A percentile compares a stretch with the other conserved stretches of the same genome.
Conservation (phyloP, 2,888 invertebrate species). For the Eurois occulta region DNA sequence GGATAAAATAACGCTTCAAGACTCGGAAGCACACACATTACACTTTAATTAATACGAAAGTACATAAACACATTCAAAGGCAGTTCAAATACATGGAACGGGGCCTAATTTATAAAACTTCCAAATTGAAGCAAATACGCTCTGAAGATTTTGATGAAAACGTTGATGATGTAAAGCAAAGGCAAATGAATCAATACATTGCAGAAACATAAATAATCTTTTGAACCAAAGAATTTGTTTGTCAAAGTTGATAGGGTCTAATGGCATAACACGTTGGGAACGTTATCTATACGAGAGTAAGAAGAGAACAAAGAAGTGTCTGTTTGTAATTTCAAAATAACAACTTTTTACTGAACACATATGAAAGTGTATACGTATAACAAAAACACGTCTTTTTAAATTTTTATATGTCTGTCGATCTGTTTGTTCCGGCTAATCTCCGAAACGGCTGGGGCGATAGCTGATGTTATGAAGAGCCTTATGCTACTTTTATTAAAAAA, state of each 20-base stretch:
- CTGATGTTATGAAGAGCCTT: too few relatives aligned
- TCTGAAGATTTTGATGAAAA: conserved; percentile 34
- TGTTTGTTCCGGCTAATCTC: too few relatives aligned
- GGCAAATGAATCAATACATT: conserved; percentile 20
- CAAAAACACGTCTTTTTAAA: too few relatives aligned
- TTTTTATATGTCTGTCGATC: too few relatives aligned
- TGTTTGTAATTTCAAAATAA: too few relatives aligned
- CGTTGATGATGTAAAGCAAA: conserved; percentile 15
- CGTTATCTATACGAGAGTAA: too few relatives aligned
- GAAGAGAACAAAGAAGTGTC: too few relatives aligned
- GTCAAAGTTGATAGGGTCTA: not conserved
- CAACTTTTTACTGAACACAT: too few relatives aligned
- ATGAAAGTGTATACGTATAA: too few relatives aligned
- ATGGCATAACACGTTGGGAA: not conserved
- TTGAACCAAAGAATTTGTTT: not conserved
- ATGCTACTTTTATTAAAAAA: too few relatives aligned
- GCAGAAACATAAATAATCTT: not conserved
- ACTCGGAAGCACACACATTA: not conserved
- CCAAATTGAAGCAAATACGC: conserved; percentile 47
- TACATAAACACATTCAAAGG: conserved; percentile 37
- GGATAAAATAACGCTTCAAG: conserved; percentile 12
- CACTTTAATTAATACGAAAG: conserved; percentile 38
- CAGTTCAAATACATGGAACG: conserved; percentile 43
- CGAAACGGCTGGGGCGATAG: too few relatives aligned
- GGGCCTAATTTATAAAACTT: conserved; percentile 50